Evolutionary conservation across 2,113 vertebrate genomes (phyloP), one percentile per base, ranked within the genome.

Genomic region (Machaerirhynchus nigripectus): DNA sequence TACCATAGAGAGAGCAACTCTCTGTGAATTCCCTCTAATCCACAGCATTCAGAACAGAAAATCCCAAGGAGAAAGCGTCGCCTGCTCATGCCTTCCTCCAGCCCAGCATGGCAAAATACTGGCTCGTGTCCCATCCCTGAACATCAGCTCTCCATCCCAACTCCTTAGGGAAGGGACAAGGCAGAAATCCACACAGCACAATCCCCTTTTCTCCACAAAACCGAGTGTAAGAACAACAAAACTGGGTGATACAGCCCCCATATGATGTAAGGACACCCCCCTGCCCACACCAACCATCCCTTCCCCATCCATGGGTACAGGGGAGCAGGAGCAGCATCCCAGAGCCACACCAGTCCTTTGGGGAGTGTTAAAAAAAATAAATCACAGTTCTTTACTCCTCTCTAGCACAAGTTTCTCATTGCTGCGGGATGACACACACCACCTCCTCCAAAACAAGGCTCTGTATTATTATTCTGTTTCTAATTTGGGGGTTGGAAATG

Each of bases 401-500:
- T 91, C 82, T 53, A 50, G 79, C 92, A 74, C 49, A 14, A 88
- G 89, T 81, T 95, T 85, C 79, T 95, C 95, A 92, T 95, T 92
- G 95, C 94, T 95, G 95, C 0, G 67, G 90, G 87, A 94, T 95
- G 95, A 97, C 96, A 95, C 88, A 95, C 92, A 37, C 71, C 11
- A 2, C 19, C 85, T 89, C 64, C 90, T 90, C 73, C 92, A 94
- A 96, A 95, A 94, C 83, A 87, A 93, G 65, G 35, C 50, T 0
- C 83, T 90, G 73, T 88, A 49, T 85, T 89, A 88, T 93, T 55
- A 85, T 90, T 95, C 93, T 96, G 94, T 96, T 97, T 97, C 93
- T 94, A 96, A 97, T 97, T 96, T 97, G 56, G 67, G 83, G 88
- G 5, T 59, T 97, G 80, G 81, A 96, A 96, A 84, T 57, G 4